Evolutionary conservation across 1,140 invertebrate species (phyloP), one percentile per base, ranked within the genome.

Genomic region (Tenebrio molitor): DNA sequence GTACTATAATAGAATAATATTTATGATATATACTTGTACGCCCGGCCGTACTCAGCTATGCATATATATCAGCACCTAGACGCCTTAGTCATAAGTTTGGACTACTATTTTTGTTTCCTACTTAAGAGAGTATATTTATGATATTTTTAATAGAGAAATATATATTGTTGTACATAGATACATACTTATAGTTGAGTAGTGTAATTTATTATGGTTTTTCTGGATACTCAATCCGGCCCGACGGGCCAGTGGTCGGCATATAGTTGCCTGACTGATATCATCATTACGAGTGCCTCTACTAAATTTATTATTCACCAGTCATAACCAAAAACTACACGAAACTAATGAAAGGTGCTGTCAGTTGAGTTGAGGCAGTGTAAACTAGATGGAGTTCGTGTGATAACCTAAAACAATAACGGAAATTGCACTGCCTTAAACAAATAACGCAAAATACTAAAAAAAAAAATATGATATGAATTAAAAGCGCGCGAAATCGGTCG

Each of bases 131-230:
- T 81, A 83, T 83, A 83, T 83, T 81, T 81, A 82, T 82, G 71
- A 83, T 81, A 83, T 81, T 81, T 83, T 82, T 83, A 80, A 82
- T 81, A 83, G 79, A 83, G 80, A 80, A 72, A 82, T 80, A 79
- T 78, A 80, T 80, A 79, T 79, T 78, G 74, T 80, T 81, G 80
- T 81, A 80, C 64, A 81, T 79, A 79, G 74, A 69, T 71, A 73
- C 69, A 69, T 71, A 73, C 69, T 67, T 65, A 42, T 79, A 79
- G 77, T 72, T 64, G 68, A 63, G 58, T 74, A 77, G 74, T 69
- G 41, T 75, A 69, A 73, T 75, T 75, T 72, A 73, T 75, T 73
- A 69, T 69, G 15, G 53, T 21, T 70, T 70, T 58, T 62, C 34
- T 74, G 58, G 58, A 70, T 36, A 64, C 62, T 44, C 41, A 68